Evolutionary conservation across 2,888 invertebrate species (phyloP), one percentile per base, ranked within the genome.

Genomic region (Capitulum mitella): DNA sequence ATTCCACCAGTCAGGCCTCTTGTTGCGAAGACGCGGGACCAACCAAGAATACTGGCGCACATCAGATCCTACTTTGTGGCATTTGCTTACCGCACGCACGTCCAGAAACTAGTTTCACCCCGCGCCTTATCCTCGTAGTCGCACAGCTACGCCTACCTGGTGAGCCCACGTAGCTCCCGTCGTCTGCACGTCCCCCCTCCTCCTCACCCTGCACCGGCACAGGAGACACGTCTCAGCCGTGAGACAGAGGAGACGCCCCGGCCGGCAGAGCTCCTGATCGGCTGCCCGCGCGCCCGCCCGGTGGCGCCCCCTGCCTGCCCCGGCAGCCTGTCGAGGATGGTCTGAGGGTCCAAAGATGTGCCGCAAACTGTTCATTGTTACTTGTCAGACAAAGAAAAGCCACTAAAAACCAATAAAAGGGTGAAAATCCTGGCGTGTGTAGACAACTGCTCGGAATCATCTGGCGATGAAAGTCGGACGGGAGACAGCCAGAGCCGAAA

Each of bases 331-430:
- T 76, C 76, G 43, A 43, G 43, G 76, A 76, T 46, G 76, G 76
- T 76, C 76, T 76, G 76, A 76, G 76, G 76, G 76, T 76, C 76
- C 76, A 76, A 76, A 29, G 14, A 76, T 48, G 76, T 76, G 76
- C 76, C 76, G 76, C 76, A 32, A 37, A 70, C 12, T 70, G 70
- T 70, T 70, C 26, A 70, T 40, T 70, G 70, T 70, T 70, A 70
- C 70, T 70, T 70, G 70, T 70, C 70, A 22, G n/a, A 70, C 70
- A 26, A 37, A 34, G 6, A 16, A 64, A 70, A 70, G 3, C 37
- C 29, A 40, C 8, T 40, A 70, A 70, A 70, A 70, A 70, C 70
- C 14, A 70, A 37, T 40, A 64, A 32, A 64, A 64, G 5, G 34
- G 2, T 64, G 34, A 19, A 64, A 64, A 58, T 10, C 32, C 12